A percentile compares a stretch with the other conserved stretches of the same genome.
These are phyloP conservation scores for Cantharis flavilabris DNA, from an alignment of 2,888 invertebrate genomes.

Conservation along the genomic window DNA sequence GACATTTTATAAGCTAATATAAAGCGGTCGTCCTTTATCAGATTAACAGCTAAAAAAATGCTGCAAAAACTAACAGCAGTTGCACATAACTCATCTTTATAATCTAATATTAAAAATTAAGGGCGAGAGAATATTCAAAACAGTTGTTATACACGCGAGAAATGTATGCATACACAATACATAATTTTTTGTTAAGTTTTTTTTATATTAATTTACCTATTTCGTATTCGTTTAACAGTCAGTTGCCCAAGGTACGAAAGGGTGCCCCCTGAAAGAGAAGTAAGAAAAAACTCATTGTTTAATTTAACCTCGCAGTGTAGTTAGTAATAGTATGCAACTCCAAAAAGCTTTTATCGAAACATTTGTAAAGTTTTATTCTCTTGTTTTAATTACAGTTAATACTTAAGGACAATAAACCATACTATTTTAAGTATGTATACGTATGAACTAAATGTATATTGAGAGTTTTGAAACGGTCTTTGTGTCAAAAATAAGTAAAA, in stretches of 20 bases:
- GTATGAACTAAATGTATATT: neutral
- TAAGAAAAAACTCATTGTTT: neutral
- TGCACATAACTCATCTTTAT: constrained; percentile 34
- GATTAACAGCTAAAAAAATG: constrained; percentile 33
- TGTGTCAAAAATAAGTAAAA: neutral
- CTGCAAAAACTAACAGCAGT: constrained; percentile 33
- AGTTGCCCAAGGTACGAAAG: neutral
- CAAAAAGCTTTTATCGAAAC: neutral
- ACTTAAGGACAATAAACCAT: neutral
- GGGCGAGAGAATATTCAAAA: constrained; percentile 22
- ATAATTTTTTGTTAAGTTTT: constrained; percentile 11
- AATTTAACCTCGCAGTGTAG: neutral
- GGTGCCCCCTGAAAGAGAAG: neutral
- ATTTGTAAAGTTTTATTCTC: neutral
- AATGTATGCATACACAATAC: constrained; percentile 11
- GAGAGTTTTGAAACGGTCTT: neutral
- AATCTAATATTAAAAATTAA: constrained; percentile 37
- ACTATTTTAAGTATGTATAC: neutral
- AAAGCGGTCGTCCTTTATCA: constrained; percentile 28
- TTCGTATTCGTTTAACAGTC: constrained; percentile 1
- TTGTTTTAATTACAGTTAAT: neutral
- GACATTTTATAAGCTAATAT: constrained; percentile 31
- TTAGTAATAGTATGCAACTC: neutral
- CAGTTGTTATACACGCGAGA: constrained; percentile 18
- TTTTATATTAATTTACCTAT: constrained; percentile 12